Base-by-base conservation (phyloP, 2,888 invertebrate species). In the Epicampocera succincta region DNA sequence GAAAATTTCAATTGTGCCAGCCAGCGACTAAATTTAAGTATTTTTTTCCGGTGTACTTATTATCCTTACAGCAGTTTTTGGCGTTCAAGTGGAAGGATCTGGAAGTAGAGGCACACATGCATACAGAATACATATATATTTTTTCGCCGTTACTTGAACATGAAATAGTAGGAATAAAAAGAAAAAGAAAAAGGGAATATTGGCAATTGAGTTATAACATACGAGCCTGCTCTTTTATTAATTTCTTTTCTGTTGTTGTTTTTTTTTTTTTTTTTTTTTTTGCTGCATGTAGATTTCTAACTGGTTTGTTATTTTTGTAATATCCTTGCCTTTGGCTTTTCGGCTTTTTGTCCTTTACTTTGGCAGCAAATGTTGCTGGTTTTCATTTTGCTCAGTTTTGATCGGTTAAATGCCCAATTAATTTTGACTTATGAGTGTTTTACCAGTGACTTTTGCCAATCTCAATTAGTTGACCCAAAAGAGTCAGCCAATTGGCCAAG, bases 321-420 rank as follows among this genome's bases (percentile, higher is more conserved):
- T 71, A 25, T 25, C 21, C 3, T 68, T 54, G 6, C 40, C n/a
- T 11, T 68, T 72, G 25, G 46, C 15, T 33, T 13, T 52, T 17
- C 21, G 19, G 29, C 65, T 17, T 15, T 60, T 11, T 52, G 29
- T 29, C 52, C 33, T 33, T 33, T 33, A 9, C 33, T 29, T 60
- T 15, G 33, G 19, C 9, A 60, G 11, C 17, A 12, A 63, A n/a
- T 33, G 40, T 9, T 48, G 29, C 29, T 40, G 25, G 38, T 19
- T 56, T 33, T 21, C 19, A 42, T 25, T 54, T 42, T 48, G 44
- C 65, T 66, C 60, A 74, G 46, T 65, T 78, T 65, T 46, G 65
- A 48, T 82, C 74, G 78, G 74, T 82, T 75, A 82, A 78, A 74
- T 82, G 82, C 65, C 78, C 82, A 78, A 82, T 82, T 82, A 82